Percentiles rank a stretch among this genome's conserved stretches.
Evolutionary conservation across 2,113 vertebrate species (phyloP).

Genomic region (Xenus cinereus): DNA sequence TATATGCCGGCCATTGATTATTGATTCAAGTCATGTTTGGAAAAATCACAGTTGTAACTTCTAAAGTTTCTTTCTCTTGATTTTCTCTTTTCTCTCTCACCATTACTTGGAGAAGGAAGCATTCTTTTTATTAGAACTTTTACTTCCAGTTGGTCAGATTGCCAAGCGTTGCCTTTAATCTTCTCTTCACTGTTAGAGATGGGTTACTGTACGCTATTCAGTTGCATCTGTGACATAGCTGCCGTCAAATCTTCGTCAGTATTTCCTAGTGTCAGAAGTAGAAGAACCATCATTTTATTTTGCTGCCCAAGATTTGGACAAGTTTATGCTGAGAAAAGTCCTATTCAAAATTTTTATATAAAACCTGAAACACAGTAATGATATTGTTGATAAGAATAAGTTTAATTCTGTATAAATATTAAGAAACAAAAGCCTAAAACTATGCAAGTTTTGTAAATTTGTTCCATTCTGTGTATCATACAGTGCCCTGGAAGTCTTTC

Average conservation of each 20-base stretch:
- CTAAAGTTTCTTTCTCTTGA: background rate
- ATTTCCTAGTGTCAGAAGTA: background rate
- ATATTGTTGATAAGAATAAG: background rate
- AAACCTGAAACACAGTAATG: background rate
- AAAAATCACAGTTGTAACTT: background rate
- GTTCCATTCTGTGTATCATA: background rate
- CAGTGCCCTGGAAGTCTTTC: background rate
- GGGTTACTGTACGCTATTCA: background rate
- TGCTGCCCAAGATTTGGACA: conserved; percentile 5
- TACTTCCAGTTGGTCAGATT: background rate
- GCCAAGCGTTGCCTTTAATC: background rate
- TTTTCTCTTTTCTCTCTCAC: background rate
- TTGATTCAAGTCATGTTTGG: background rate
- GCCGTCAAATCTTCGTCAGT: background rate
- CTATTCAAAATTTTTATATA: background rate
- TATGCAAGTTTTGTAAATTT: background rate
- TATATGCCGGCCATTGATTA: background rate
- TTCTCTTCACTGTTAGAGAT: background rate
- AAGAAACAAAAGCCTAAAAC: background rate
- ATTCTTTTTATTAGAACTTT: background rate
- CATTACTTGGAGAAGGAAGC: background rate
- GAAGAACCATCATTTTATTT: background rate
- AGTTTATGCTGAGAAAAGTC: background rate
- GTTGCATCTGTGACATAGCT: background rate
- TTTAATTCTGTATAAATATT: background rate